Evolutionary conservation across 2,797 vertebrate genomes (phyloP).

Genomic region (Pangasius larnaudii): DNA sequence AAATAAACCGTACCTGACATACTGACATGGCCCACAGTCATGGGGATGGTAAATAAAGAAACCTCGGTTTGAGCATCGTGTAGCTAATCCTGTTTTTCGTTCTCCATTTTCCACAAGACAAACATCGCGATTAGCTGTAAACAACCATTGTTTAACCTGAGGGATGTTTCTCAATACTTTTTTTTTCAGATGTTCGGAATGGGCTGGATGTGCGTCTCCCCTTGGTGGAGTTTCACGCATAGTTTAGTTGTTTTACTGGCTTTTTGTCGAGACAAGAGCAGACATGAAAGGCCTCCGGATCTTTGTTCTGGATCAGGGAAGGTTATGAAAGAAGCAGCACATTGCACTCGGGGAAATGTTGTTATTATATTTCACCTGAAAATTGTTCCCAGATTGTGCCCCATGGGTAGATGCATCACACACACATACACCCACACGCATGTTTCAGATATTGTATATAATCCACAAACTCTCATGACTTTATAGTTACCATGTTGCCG

Average conservation of each 20-base stretch:
- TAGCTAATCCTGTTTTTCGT: conserved; percentile 16
- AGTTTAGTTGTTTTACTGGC: conserved; percentile 76
- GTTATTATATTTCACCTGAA: conserved; percentile 72
- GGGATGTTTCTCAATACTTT: conserved; percentile 69
- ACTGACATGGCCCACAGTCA: conserved; percentile 58
- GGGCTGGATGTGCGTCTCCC: conserved; percentile 70
- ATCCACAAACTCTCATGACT: background rate
- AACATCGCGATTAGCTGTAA: conserved; percentile 66
- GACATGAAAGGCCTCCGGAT: conserved; percentile 77
- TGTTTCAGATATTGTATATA: background rate
- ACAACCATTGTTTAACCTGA: conserved; percentile 73
- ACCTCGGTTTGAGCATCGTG: conserved; percentile 22
- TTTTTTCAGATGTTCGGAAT: conserved; percentile 57
- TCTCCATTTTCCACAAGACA: conserved; percentile 37
- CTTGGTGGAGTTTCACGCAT: conserved; percentile 74
- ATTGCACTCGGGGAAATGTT: conserved; percentile 67
- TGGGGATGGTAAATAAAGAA: conserved; percentile 66
- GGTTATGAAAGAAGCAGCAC: conserved; percentile 69
- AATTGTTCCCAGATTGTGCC: conserved; percentile 64
- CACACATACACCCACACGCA: conserved; percentile 28
- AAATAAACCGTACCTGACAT: conserved; percentile 26
- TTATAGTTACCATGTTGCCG: background rate
- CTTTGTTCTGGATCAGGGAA: conserved; percentile 61
- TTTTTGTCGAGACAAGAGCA: conserved; percentile 70
- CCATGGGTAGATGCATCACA: conserved; percentile 55